phyloP scores from a whole-genome alignment of 1,140 invertebrate species.

The Bombus waltoni region DNA sequence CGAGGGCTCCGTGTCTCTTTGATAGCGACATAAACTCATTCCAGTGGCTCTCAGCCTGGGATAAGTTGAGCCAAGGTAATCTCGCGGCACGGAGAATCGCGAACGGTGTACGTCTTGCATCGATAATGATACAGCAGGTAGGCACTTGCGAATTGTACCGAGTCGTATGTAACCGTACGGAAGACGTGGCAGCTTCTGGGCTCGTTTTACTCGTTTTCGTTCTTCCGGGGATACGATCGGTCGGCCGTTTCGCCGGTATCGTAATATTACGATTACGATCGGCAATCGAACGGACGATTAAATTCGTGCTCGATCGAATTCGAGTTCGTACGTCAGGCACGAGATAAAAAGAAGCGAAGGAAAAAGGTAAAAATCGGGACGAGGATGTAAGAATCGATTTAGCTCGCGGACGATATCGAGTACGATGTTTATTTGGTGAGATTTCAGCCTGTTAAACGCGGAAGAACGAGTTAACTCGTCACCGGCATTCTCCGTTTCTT shows the following conservation, averaged over 20 bases:
- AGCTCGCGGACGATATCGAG: too few relatives aligned
- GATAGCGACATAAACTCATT: conserved; percentile 82
- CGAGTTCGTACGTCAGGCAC: neutral
- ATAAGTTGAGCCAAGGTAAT: conserved; percentile 46
- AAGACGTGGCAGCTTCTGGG: neutral
- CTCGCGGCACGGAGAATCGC: conserved; percentile 43
- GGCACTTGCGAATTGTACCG: conserved; percentile 13
- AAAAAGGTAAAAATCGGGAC: neutral
- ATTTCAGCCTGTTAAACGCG: too few relatives aligned
- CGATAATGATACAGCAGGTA: conserved; percentile 46
- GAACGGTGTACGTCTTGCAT: conserved; percentile 50
- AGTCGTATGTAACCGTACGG: neutral
- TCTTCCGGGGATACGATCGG: neutral
- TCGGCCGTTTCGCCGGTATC: neutral
- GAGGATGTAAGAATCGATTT: too few relatives aligned
- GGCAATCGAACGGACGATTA: conserved; percentile 29
- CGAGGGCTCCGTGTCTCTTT: conserved; percentile 78
- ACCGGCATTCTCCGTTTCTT: too few relatives aligned
- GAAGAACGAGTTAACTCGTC: too few relatives aligned
- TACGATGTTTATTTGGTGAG: too few relatives aligned
- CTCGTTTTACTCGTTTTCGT: conserved; percentile 8
- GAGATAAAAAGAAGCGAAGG: neutral
- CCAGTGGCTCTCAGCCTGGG: conserved; percentile 76
- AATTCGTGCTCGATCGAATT: neutral
- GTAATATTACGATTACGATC: neutral